Conservation (phyloP, 2,797 vertebrate species). For the Lacerta viridis region DNA sequence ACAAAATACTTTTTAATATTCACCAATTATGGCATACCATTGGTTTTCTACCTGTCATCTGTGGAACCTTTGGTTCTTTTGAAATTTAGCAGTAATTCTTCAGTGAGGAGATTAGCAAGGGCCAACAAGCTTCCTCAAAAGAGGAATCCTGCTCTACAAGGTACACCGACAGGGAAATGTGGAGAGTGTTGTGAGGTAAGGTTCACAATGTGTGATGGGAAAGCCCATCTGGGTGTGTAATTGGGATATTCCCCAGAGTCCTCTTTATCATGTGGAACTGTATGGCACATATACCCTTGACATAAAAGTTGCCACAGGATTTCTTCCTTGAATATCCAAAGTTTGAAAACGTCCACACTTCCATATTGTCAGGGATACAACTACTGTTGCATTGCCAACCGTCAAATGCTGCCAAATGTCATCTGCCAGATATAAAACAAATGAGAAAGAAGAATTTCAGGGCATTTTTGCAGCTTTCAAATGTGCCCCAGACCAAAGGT, state of each 20-base stretch:
- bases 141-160: neutral
- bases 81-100: neutral
- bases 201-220: neutral
- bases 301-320: neutral
- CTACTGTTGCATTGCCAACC: neutral
- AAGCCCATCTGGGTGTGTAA: neutral
- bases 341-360: neutral
- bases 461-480: neutral
- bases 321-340: neutral
- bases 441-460: too few relatives aligned
- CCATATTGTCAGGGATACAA: neutral
- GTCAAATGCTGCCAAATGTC: neutral
- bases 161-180: neutral
- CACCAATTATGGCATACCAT: slow-evolving; percentile 2
- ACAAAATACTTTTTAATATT: too few relatives aligned
- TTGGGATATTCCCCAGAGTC: neutral
- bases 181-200: neutral
- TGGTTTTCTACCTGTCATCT: slow-evolving; percentile 8
- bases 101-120: neutral
- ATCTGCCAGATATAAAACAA: neutral
- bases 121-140: neutral
- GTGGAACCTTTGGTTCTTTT: neutral
- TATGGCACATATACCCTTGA: neutral
- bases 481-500: neutral
- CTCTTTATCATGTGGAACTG: neutral